Conservation (phyloP, 2,113 vertebrate genomes). For the Zootoca vivipara region DNA sequence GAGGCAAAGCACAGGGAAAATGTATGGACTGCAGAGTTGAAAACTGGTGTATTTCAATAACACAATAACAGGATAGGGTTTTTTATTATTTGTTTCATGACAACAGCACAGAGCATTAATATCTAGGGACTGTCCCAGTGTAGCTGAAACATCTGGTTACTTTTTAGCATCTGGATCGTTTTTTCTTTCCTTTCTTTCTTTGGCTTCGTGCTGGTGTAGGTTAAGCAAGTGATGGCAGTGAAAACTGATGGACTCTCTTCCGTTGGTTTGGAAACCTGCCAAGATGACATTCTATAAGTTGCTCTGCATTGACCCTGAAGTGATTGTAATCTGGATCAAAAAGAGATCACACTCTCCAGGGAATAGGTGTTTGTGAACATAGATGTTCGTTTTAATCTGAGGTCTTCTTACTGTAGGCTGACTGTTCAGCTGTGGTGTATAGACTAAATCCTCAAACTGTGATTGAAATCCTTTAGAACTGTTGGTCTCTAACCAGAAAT, state of each 20-base stretch:
- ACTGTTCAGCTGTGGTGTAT: conserved; percentile 54
- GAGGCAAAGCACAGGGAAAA: neutral
- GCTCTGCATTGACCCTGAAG: conserved; percentile 60
- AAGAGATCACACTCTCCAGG: conserved; percentile 44
- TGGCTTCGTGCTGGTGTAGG: conserved; percentile 36
- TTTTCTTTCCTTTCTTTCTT: conserved; percentile 31
- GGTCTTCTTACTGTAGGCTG: conserved; percentile 45
- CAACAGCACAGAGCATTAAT: conserved; percentile 39
- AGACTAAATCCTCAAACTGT: conserved; percentile 22
- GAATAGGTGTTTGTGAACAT: conserved; percentile 51
- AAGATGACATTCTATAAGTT: conserved; percentile 56
- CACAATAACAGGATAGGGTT: neutral
- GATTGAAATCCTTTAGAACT: conserved; percentile 52
- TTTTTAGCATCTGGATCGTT: conserved; percentile 50
- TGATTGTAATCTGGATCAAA: conserved; percentile 60
- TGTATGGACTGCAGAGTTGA: conserved; percentile 22
- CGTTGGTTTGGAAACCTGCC: conserved; percentile 57
- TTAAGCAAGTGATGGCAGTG: conserved; percentile 60
- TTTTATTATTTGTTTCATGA: conserved; percentile 30
- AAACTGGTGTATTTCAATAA: conserved; percentile 41
- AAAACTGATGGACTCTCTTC: conserved; percentile 46
- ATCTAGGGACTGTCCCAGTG: conserved; percentile 12
- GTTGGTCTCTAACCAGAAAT: conserved; percentile 52
- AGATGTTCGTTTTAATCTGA: conserved; percentile 44
- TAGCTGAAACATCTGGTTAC: conserved; percentile 65